Base-by-base conservation (phyloP, 2,888 invertebrate genomes). In the Eristalis tenax region DNA sequence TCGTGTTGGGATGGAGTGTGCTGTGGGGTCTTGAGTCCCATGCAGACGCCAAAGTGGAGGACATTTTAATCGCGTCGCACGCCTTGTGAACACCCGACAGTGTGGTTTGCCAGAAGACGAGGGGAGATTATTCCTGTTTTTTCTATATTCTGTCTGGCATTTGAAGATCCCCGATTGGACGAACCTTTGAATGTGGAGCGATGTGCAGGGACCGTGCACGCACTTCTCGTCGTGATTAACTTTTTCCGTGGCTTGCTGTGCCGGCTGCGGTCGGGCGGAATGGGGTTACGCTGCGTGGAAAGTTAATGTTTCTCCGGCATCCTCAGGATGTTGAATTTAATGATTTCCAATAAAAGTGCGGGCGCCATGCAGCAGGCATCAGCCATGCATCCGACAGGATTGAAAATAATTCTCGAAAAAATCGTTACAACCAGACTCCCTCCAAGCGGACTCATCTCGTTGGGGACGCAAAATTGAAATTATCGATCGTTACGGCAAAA, bases 11-110 rank as follows among this genome's bases (percentile, higher is more conserved):
- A 43, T 76, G 82, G 76, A 15, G 38, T 18, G 18, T 1, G 50
- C n/a, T 18, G 50, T 1, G 13, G 11, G 61, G 71, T 70, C 75
- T 75, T 26, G 2, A 26, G 26, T 2, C 70, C 75, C 75, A 70
- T 57, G 43, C 65, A 66, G 61, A 83, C 77, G 77, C 73, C 83
- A 83, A 68, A 66, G 63, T 50, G 61, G 77, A 63, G 71, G 77
- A 83, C 83, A 83, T 83, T 83, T 83, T 83, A 83, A 83, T 83
- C 66, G 76, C 77, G 66, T 66, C 70, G 65, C 71, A 66, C 56
- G 23, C 68, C 71, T 40, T 73, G 83, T 83, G 61, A 66, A 63
- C 71, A 66, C 23, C 38, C 32, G 66, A 77, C 68, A 73, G 77
- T 50, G 66, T 26, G 61, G 35, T 50, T 56, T 65, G 5, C 43